Conservation (phyloP, 2,797 vertebrate species). For the Valencia hispanica region DNA sequence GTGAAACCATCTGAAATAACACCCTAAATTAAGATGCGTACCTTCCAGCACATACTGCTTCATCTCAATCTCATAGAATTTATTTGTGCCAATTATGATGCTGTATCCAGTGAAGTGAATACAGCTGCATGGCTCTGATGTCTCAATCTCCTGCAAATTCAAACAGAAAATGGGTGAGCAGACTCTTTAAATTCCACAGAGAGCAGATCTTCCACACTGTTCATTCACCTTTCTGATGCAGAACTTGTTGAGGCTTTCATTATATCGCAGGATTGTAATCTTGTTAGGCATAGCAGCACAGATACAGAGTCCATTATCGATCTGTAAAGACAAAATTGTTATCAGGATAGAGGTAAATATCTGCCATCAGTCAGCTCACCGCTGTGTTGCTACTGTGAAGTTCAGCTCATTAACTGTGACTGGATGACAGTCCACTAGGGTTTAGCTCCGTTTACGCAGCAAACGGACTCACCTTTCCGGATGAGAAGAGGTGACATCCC, state of each 20-base stretch:
- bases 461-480: slow-evolving; percentile 87
- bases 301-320: slow-evolving; percentile 93
- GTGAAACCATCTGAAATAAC: slow-evolving; percentile 19
- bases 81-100: slow-evolving; percentile 97
- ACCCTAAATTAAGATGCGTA: slow-evolving; percentile 56
- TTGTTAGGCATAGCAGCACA: slow-evolving; percentile 98
- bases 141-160: slow-evolving; percentile 92
- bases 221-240: slow-evolving; percentile 94
- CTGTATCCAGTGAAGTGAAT: slow-evolving; percentile 98
- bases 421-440: slow-evolving; percentile 14
- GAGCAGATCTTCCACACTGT: slow-evolving; percentile 5
- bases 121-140: slow-evolving; percentile 97
- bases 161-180: slow-evolving; percentile 9
- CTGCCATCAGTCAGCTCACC: slow-evolving; percentile 25
- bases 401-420: slow-evolving; percentile 45
- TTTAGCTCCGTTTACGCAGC: slow-evolving; percentile 18
- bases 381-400: slow-evolving; percentile 15
- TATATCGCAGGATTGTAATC: slow-evolving; percentile 92
- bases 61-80: slow-evolving; percentile 99
- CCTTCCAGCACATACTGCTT: slow-evolving; percentile 99
- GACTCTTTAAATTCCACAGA: neutral
- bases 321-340: slow-evolving; percentile 77
- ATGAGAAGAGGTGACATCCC: slow-evolving; percentile 96
- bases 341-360: slow-evolving; percentile 34
- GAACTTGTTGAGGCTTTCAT: slow-evolving; percentile 95